Conservation (phyloP, 2,797 vertebrate species). For the Oreochromis grahami region DNA sequence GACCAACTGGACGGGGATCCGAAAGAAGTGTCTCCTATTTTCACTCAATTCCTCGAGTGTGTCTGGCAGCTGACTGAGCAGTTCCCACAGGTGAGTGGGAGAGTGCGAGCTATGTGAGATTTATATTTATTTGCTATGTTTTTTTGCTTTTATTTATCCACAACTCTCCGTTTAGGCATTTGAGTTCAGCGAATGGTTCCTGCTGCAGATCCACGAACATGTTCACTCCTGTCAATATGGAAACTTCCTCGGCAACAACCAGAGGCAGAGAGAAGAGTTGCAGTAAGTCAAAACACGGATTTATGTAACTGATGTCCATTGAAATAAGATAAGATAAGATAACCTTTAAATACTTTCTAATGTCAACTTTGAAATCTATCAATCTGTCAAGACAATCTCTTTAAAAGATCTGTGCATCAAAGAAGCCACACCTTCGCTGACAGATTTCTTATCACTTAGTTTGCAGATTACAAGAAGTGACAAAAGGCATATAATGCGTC, state of each 20-base stretch:
- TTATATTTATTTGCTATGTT: accelerated
- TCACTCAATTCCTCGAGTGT: conserved; percentile 95
- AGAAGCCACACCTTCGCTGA: background rate
- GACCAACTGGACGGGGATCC: conserved; percentile 93
- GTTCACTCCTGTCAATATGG: conserved; percentile 98
- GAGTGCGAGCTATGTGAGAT: background rate
- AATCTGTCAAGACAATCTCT: background rate
- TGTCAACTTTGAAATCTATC: background rate
- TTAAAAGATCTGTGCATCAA: background rate
- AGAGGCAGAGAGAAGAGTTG: conserved; percentile 91
- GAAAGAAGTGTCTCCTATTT: conserved; percentile 95
- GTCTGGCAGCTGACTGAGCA: conserved; percentile 96
- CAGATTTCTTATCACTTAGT: background rate
- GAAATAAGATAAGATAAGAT: too few relatives aligned
- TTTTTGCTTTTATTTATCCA: background rate
- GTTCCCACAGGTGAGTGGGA: conserved; percentile 79
- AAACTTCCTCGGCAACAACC: conserved; percentile 95
- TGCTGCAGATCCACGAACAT: conserved; percentile 97
- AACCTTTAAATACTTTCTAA: background rate
- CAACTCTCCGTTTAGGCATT: conserved; percentile 74
- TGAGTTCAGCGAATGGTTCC: conserved; percentile 95
- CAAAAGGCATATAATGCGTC: background rate
- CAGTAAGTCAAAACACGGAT: conserved; percentile 77
- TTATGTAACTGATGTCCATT: accelerated
- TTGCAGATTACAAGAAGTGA: background rate